phyloP scores from a whole-genome alignment of 2,797 vertebrate species.

The Neostethus bicornis region DNA sequence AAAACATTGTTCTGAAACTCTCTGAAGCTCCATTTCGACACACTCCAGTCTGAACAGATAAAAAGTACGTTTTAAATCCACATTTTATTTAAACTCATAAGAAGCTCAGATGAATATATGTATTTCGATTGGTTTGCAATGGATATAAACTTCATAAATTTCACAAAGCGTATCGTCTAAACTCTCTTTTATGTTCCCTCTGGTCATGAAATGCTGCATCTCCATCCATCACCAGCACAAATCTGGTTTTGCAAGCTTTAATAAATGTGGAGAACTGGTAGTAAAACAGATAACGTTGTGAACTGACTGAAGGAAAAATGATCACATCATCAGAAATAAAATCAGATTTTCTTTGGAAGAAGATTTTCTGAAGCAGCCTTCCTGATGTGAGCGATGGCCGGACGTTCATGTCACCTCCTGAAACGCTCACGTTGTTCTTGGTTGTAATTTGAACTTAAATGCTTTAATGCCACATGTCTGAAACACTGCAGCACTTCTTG shows the following conservation, averaged over 20 bases:
- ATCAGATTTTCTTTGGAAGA: neutral
- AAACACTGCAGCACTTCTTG: neutral
- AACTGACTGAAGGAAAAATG: neutral
- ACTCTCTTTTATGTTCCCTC: constrained; percentile 8
- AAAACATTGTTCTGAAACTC: constrained; percentile 3
- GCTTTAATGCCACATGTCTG: too few species aligned
- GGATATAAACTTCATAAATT: neutral
- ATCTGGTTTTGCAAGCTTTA: constrained; percentile 24
- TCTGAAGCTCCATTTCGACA: constrained; percentile 23
- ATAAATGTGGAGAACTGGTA: neutral
- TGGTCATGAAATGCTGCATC: neutral
- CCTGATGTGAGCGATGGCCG: neutral
- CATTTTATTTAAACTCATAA: neutral
- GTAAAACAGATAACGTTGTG: neutral
- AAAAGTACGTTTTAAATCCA: constrained; percentile 14
- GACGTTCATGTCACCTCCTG: neutral
- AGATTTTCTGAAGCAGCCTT: neutral
- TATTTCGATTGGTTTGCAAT: neutral
- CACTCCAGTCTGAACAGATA: constrained; percentile 6
- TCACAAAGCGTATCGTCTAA: constrained; percentile 6
- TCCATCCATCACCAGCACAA: constrained; percentile 10
- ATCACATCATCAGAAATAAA: neutral
- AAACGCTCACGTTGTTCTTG: neutral
- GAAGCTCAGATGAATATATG: neutral
- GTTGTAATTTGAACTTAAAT: neutral